These are phyloP conservation scores for Drosophila tsacasi DNA, from an alignment of 1,140 invertebrate genomes.

Conservation along the genomic window DNA sequence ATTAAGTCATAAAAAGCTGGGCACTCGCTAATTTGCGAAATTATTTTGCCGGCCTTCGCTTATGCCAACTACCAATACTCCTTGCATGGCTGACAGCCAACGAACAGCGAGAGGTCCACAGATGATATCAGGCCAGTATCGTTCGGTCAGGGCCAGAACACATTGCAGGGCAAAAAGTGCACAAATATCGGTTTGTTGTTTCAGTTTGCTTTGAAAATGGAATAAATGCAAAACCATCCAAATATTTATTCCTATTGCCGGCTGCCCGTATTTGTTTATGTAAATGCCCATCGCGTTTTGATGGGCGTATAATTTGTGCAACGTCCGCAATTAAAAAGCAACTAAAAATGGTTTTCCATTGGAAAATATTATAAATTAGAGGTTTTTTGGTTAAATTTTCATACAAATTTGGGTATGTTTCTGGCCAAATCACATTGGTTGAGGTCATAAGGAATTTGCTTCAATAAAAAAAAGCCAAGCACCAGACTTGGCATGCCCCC, in stretches of 20 bases:
- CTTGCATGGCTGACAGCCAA: not conserved
- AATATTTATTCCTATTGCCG: slow-evolving; percentile 41
- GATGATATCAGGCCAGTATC: slow-evolving; percentile 20
- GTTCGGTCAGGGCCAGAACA: slow-evolving; percentile 24
- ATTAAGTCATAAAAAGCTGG: slow-evolving; percentile 78
- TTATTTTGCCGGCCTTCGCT: slow-evolving; percentile 33
- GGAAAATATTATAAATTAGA: slow-evolving; percentile 8
- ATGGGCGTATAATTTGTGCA: slow-evolving; percentile 25
- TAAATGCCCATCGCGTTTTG: slow-evolving; percentile 48
- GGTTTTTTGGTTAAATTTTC: not conserved
- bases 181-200: slow-evolving; percentile 53
- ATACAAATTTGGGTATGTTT: slow-evolving; percentile 2
- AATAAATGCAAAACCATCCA: slow-evolving; percentile 24
- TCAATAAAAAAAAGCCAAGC: slow-evolving; percentile 19
- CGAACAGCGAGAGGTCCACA: not conserved
- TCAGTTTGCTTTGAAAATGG: slow-evolving; percentile 35
- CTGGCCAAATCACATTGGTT: not conserved
- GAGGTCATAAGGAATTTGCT: slow-evolving; percentile 24
- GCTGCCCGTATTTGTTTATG: slow-evolving; percentile 59
- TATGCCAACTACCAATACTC: slow-evolving; percentile 5
- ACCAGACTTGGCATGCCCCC: slow-evolving; percentile 15
- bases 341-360: slow-evolving; percentile 3
- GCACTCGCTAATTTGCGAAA: slow-evolving; percentile 63
- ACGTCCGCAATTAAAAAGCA: slow-evolving; percentile 32
- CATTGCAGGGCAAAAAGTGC: slow-evolving; percentile 4